phyloP scores from a whole-genome alignment of 2,113 vertebrate species.

The Physeter macrocephalus region DNA sequence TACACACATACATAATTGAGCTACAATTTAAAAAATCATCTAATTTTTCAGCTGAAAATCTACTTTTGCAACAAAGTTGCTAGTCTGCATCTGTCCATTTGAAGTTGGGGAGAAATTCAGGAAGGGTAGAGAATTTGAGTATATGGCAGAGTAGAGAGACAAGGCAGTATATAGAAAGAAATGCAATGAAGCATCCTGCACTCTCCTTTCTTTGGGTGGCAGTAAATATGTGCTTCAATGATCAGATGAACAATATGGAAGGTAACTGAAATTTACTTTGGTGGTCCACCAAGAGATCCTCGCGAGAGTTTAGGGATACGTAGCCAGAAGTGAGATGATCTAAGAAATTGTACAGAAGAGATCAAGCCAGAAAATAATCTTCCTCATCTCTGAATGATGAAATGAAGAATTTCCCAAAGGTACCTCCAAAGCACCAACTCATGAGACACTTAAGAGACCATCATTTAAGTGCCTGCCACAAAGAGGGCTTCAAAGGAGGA shows the following conservation, averaged over 20 bases:
- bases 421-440: neutral
- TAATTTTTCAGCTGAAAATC: neutral
- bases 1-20: neutral
- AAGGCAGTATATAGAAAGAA: neutral
- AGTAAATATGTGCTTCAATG: neutral
- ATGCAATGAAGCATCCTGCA: neutral
- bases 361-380: neutral
- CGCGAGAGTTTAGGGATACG: neutral
- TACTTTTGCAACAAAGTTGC: neutral
- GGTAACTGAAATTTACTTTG: neutral
- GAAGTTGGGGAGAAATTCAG: rapidly evolving
- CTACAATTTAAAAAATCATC: neutral
- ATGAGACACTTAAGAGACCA: neutral
- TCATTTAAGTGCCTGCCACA: neutral
- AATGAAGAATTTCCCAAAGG: neutral
- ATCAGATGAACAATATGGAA: neutral
- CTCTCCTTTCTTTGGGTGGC: neutral
- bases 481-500: neutral
- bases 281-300: neutral
- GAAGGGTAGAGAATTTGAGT: neutral
- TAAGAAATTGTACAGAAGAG: neutral
- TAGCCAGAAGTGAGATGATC: neutral
- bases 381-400: neutral
- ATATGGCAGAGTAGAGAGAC: neutral
- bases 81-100: neutral